phyloP scores from a whole-genome alignment of 2,797 vertebrate species.

The Glossophaga mutica region DNA sequence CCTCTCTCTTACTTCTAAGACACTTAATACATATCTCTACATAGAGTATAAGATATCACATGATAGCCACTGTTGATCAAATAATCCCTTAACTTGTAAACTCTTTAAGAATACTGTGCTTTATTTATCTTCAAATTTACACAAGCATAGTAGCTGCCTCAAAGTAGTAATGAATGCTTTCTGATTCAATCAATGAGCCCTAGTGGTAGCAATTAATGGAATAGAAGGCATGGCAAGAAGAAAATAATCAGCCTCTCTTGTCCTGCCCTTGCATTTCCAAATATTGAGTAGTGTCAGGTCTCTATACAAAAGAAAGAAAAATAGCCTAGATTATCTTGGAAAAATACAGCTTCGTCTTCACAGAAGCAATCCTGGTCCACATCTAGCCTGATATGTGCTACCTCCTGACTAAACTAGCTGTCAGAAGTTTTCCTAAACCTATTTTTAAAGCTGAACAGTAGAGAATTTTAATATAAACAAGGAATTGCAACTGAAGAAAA shows the following conservation, averaged over 20 bases:
- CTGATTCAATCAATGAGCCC: not conserved
- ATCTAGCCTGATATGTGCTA: not conserved
- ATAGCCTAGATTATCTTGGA: not conserved
- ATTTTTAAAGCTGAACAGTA: slow-evolving; percentile 19
- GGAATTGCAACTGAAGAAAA: not conserved
- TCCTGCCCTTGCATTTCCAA: not conserved
- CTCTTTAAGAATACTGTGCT: not conserved
- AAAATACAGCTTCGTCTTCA: not conserved
- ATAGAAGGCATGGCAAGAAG: not conserved
- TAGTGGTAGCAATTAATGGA: not conserved
- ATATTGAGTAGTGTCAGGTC: not conserved
- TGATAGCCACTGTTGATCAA: not conserved
- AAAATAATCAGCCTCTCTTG: not conserved
- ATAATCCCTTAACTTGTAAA: slow-evolving; percentile 14
- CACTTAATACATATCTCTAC: not conserved
- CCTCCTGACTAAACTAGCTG: not conserved
- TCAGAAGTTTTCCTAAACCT: slow-evolving; percentile 37
- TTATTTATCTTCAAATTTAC: slow-evolving; percentile 4
- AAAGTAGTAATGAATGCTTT: not conserved
- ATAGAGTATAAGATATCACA: not conserved
- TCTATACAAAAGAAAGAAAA: not conserved
- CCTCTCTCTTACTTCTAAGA: not conserved
- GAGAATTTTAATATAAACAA: slow-evolving; percentile 19
- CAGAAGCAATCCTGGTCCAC: not conserved
- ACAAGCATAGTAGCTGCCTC: not conserved